Percentiles rank a stretch among this genome's conserved stretches.
Conservation (phyloP, 2,888 invertebrate species). For the Byasa hedistus region DNA sequence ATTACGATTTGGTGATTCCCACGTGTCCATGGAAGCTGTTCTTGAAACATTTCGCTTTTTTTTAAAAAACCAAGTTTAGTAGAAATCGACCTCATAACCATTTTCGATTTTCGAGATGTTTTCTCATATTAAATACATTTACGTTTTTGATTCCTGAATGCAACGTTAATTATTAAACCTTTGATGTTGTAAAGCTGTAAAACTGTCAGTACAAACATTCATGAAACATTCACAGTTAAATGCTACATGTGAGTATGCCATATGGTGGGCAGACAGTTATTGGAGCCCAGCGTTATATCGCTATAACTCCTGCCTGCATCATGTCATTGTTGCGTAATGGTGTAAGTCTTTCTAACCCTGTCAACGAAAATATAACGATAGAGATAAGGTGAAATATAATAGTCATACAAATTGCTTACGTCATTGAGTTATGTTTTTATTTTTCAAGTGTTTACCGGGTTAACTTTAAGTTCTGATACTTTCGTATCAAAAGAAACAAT, state of each 20-base stretch:
- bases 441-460: too few relatives aligned
- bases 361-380: not conserved
- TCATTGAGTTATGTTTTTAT: too few relatives aligned
- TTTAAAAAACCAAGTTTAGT: not conserved
- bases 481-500: too few relatives aligned
- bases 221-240: slow-evolving; percentile 3
- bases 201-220: slow-evolving; percentile 3
- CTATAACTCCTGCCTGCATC: not conserved
- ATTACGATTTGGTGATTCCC: too few relatives aligned
- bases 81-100: too few relatives aligned
- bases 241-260: not conserved
- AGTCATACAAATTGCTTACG: not conserved
- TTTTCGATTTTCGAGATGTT: too few relatives aligned
- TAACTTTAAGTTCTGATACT: too few relatives aligned
- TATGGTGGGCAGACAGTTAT: slow-evolving; percentile 1
- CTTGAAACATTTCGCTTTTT: too few relatives aligned
- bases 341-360: not conserved
- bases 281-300: not conserved
- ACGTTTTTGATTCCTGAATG: too few relatives aligned
- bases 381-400: not conserved
- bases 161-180: not conserved
- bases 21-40: too few relatives aligned
- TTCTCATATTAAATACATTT: too few relatives aligned
- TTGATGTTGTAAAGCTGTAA: slow-evolving; percentile 1
- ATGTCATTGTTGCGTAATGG: not conserved